Evolutionary conservation across 1,140 invertebrate species (phyloP), one percentile per base, ranked within the genome.

Genomic region (Drosophila ohnishii): DNA sequence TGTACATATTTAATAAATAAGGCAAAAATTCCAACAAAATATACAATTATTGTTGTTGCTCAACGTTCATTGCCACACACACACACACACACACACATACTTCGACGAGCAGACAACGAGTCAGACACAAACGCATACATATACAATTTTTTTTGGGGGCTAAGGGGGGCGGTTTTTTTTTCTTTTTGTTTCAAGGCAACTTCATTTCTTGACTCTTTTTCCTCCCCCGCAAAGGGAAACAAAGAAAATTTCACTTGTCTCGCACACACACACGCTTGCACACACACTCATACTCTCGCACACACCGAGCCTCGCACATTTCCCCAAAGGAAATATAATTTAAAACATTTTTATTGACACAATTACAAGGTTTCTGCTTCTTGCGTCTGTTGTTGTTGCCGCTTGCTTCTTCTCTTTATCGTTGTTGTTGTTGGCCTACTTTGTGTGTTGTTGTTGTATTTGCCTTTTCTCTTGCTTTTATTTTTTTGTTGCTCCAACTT

Each of bases 181-280:
- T 56, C 50, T 60, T 64, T 39, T 64, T 64, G 67, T 83, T 86
- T 79, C 79, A 79, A 83, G 83, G 79, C 61, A 83, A 83, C 79
- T 83, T 77, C 63, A 82, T 82, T 87, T 86, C 79, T 72, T 87
- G 61, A 87, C 71, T 86, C 85, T 82, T 76, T 62, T 64, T 63
- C 62, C 57, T 72, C 78, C 67, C 75, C 78, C 69, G 58, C 78
- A 70, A 67, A 69, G 55, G 55, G 66, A 79, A 87, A 86, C 82
- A 87, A 86, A 87, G 83, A 88, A 76, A 83, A 88, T 87, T 87
- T 88, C 75, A 88, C 83, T 87, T 87, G 79, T 79, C 76, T 83
- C 51, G 62, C 58, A 40, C 39, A 55, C 37, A 50, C 69, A 51
- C 32, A 75, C 40, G 48, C 50, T 45, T 1, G 34, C 22, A 44